phyloP scores from a whole-genome alignment of 2,888 invertebrate genomes.

The Clitarchus hookeri region DNA sequence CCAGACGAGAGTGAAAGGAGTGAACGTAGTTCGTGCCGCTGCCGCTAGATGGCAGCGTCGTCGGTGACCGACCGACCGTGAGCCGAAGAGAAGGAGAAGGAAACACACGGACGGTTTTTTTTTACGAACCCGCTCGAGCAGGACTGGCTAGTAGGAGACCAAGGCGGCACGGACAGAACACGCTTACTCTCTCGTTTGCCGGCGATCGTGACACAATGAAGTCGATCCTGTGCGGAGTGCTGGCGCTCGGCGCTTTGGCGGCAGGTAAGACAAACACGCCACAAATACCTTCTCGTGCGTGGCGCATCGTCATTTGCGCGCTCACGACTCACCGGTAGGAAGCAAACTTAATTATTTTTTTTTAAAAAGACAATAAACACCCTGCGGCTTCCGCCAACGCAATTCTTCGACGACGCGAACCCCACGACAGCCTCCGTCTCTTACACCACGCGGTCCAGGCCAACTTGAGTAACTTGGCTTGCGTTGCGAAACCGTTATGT shows the following conservation, averaged over 20 bases:
- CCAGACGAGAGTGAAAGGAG: not conserved
- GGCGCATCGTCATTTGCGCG: no score
- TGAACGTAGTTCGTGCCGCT: not conserved
- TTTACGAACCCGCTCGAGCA: not conserved
- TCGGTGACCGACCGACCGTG: not conserved
- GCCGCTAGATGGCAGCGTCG: not conserved
- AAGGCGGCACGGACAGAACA: not conserved
- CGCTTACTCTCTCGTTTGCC: not conserved
- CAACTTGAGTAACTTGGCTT: not conserved
- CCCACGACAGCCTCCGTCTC: no score
- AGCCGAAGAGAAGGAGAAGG: not conserved
- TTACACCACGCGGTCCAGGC: no score
- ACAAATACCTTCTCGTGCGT: no score
- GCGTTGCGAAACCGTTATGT: not conserved
- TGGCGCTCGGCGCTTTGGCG: conserved; percentile 31
- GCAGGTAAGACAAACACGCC: conserved; percentile 32
- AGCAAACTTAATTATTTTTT: no score
- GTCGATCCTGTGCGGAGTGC: conserved; percentile 24
- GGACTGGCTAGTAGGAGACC: not conserved
- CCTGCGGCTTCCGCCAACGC: no score
- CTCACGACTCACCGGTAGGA: no score
- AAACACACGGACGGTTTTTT: not conserved
- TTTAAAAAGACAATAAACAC: no score
- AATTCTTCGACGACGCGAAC: no score
- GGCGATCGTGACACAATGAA: conserved; percentile 28